Conservation (phyloP, 2,797 vertebrate species). For the Megalops cyprinoides region DNA sequence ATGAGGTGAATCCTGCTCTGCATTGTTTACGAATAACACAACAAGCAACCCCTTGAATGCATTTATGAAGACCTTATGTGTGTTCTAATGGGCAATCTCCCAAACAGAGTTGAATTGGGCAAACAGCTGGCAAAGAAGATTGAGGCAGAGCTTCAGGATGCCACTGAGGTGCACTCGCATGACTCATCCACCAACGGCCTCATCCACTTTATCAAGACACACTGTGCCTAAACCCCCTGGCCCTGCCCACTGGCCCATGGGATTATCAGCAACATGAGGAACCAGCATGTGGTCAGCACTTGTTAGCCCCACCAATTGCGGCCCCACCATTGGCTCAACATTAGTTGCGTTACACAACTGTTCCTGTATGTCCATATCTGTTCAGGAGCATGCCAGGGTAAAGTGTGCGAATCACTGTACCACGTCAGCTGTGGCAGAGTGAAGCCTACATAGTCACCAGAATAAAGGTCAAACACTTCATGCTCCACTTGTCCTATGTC, state of each 20-base stretch:
- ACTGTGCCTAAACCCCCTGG: constrained; percentile 72
- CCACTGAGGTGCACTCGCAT: constrained; percentile 70
- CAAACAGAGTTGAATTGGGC: constrained; percentile 80
- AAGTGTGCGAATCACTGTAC: background rate
- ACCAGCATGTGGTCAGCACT: too few species aligned
- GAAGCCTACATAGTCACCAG: too few species aligned
- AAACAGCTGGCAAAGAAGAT: constrained; percentile 85
- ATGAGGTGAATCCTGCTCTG: too few species aligned
- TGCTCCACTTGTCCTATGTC: background rate
- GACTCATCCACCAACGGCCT: constrained; percentile 81
- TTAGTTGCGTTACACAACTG: too few species aligned
- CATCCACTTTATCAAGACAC: constrained; percentile 90
- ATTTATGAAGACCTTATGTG: constrained; percentile 46
- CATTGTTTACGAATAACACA: too few species aligned
- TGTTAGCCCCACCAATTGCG: too few species aligned
- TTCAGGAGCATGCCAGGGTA: background rate
- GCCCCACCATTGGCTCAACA: too few species aligned
- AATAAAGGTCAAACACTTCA: constrained; percentile 10
- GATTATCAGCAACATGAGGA: background rate
- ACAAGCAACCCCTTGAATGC: too few species aligned
- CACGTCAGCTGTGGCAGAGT: too few species aligned
- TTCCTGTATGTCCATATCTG: background rate
- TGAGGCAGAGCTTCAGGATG: constrained; percentile 76
- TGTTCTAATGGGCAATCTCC: constrained; percentile 46
- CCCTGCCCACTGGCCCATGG: constrained; percentile 3